Percentiles rank a stretch among this genome's conserved stretches.
These are phyloP conservation scores for Enteromius unitaeniatus DNA, from an alignment of 2,797 vertebrate genomes.

Conservation along the genomic window DNA sequence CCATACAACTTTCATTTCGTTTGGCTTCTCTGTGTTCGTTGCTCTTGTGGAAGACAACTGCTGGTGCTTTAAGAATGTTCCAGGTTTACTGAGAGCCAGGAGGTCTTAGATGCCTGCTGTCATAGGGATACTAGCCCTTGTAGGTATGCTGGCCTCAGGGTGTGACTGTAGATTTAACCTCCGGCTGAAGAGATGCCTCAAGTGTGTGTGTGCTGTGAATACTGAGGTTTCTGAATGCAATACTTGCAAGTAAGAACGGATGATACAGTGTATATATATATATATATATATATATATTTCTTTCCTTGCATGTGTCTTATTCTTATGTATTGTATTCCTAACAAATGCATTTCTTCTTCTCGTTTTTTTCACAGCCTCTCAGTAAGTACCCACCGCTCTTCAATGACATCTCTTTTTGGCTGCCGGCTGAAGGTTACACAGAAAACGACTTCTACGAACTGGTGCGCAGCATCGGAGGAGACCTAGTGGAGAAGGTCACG, in stretches of 20 bases:
- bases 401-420: slow-evolving; percentile 98
- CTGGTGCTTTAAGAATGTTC: slow-evolving; percentile 11
- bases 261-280: too few relatives aligned
- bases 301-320: too few relatives aligned
- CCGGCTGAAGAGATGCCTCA: slow-evolving; percentile 8
- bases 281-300: too few relatives aligned
- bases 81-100: background rate
- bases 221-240: background rate
- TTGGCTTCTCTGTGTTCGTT: background rate
- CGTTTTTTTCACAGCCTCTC: slow-evolving; percentile 77
- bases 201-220: background rate
- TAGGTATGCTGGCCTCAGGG: slow-evolving; percentile 39
- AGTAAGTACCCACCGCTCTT: slow-evolving; percentile 89
- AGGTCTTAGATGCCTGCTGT: slow-evolving; percentile 8
- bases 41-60: slow-evolving; percentile 8
- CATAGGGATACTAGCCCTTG: slow-evolving; percentile 28
- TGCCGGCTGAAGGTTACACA: slow-evolving; percentile 82
- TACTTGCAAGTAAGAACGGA: too few relatives aligned
- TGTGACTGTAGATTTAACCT: slow-evolving; percentile 46
- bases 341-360: slow-evolving; percentile 2
- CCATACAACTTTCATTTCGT: slow-evolving; percentile 12
- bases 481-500: slow-evolving; percentile 89
- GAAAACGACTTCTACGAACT: slow-evolving; percentile 95
- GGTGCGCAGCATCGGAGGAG: slow-evolving; percentile 87
- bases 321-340: background rate